Conservation (phyloP, 1,140 invertebrate genomes). For the Ceratitis capitata region DNA sequence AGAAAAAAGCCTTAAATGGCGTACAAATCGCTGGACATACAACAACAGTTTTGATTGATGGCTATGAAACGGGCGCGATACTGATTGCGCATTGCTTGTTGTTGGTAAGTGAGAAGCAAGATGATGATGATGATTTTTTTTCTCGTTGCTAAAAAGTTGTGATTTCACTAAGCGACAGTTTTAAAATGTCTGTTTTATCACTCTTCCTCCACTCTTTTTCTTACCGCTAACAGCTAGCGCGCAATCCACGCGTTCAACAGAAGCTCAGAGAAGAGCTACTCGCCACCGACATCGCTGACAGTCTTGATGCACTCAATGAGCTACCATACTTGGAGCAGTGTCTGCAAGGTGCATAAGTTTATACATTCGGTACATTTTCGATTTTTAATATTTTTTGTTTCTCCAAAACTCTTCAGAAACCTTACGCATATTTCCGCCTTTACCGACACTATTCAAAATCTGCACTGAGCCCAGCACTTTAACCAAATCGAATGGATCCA, state of each 20-base stretch:
- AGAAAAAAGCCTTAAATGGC: slow-evolving; percentile 43
- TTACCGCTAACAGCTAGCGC: slow-evolving; percentile 27
- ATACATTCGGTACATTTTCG: not conserved
- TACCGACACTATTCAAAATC: slow-evolving; percentile 42
- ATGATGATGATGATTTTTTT: not conserved
- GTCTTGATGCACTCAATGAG: slow-evolving; percentile 39
- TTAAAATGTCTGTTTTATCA: not conserved
- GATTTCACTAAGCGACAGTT: not conserved
- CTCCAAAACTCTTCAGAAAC: too few species aligned
- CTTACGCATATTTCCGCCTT: slow-evolving; percentile 43
- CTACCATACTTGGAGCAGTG: slow-evolving; percentile 45
- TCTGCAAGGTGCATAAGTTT: slow-evolving; percentile 42
- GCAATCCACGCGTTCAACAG: slow-evolving; percentile 41
- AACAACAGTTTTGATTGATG: slow-evolving; percentile 45
- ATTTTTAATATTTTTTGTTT: too few species aligned
- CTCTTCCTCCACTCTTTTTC: too few species aligned
- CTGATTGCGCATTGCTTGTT: slow-evolving; percentile 43
- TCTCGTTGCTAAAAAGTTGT: not conserved
- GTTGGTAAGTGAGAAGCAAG: slow-evolving; percentile 37
- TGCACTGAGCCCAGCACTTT: slow-evolving; percentile 34
- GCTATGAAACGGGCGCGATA: slow-evolving; percentile 44
- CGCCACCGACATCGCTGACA: not conserved
- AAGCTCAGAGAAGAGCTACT: slow-evolving; percentile 41
- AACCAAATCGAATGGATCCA: not conserved
- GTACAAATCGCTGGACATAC: slow-evolving; percentile 45